Evolutionary conservation across 1,140 invertebrate species (phyloP).

Genomic region (Sipha flava): DNA sequence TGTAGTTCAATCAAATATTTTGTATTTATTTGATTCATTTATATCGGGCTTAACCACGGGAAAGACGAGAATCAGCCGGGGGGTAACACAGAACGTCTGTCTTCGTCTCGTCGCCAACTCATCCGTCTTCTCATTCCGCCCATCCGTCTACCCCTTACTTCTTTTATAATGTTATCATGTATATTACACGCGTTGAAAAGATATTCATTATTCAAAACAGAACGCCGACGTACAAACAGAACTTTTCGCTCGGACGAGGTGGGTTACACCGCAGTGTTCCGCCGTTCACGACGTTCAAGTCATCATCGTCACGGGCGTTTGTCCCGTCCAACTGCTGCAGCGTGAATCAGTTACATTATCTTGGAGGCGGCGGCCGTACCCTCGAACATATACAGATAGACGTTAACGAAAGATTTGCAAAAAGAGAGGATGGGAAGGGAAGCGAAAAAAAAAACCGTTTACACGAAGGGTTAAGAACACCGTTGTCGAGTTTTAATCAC

Average conservation of each 20-base stretch:
- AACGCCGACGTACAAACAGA: neutral
- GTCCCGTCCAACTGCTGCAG: neutral
- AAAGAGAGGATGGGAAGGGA: neutral
- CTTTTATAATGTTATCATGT: no score
- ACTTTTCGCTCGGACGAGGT: neutral
- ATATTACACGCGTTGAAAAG: neutral
- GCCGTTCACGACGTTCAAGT: neutral
- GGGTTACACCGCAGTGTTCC: neutral
- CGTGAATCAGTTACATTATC: neutral
- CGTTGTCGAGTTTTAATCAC: neutral
- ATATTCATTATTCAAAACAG: neutral
- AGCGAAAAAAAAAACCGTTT: neutral
- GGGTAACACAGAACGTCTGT: no score
- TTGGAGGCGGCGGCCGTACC: neutral
- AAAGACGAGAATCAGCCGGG: no score
- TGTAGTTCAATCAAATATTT: no score
- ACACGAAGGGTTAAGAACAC: neutral
- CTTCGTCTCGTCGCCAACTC: no score
- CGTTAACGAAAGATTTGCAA: neutral
- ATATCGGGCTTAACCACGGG: no score
- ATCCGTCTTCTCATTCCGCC: no score
- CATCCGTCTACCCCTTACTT: no score
- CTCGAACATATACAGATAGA: neutral
- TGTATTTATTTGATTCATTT: no score
- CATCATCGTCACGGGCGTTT: neutral